Evolutionary conservation across 2,888 invertebrate genomes (phyloP).

Genomic region (Mythimna impura): DNA sequence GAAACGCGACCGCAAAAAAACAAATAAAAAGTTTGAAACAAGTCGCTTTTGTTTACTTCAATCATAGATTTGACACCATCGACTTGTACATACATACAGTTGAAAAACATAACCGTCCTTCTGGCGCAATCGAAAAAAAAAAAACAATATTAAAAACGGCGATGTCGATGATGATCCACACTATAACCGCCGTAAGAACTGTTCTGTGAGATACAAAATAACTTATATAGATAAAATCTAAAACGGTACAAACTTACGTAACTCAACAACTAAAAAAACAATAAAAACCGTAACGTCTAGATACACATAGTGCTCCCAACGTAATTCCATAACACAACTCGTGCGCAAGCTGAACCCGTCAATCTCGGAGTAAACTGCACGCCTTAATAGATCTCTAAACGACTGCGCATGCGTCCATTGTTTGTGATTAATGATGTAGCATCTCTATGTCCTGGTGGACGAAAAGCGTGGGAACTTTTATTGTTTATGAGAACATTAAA

Average conservation of each 20-base stretch:
- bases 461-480: conserved; percentile 60
- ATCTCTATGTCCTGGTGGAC: conserved; percentile 43
- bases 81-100: too few relatives aligned
- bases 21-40: too few relatives aligned
- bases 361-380: conserved; percentile 65
- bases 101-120: too few relatives aligned
- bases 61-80: too few relatives aligned
- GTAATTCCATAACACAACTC: conserved; percentile 54
- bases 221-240: neutral
- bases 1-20: too few relatives aligned
- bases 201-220: too few relatives aligned
- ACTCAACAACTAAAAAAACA: neutral
- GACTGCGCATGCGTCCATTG: conserved; percentile 67
- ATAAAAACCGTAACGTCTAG: conserved; percentile 16
- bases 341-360: conserved; percentile 59
- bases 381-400: conserved; percentile 65
- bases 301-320: conserved; percentile 40
- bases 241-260: neutral
- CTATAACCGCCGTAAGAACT: too few relatives aligned
- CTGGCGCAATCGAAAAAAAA: too few relatives aligned
- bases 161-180: too few relatives aligned
- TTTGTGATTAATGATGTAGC: conserved; percentile 71
- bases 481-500: neutral
- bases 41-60: too few relatives aligned
- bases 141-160: too few relatives aligned